A percentile compares a stretch with the other conserved stretches of the same genome.
phyloP scores from a whole-genome alignment of 2,113 vertebrate species.

The Poicephalus meyeri region DNA sequence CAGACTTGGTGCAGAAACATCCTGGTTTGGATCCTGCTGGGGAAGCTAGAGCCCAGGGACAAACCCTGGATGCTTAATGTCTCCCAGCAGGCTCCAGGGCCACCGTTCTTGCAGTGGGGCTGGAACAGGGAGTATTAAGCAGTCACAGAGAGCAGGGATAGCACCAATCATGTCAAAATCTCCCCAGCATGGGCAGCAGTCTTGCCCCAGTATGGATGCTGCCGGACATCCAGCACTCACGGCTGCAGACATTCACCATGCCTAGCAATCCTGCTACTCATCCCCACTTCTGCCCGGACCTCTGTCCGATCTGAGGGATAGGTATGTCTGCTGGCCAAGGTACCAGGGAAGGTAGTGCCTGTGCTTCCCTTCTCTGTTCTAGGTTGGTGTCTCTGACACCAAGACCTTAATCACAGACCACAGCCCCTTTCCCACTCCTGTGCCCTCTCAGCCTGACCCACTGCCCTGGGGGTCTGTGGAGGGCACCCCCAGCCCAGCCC shows the following conservation, averaged over 20 bases:
- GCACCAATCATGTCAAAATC: not conserved
- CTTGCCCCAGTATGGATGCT: not conserved
- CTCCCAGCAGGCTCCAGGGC: not conserved
- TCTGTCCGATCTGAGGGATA: not conserved
- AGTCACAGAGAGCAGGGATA: not conserved
- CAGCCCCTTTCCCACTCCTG: not conserved
- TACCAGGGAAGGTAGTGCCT: not conserved
- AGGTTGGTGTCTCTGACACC: not conserved
- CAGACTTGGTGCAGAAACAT: not conserved
- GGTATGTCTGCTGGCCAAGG: not conserved
- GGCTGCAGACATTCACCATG: fast-evolving
- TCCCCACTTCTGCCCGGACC: not conserved
- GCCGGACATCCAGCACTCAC: fast-evolving
- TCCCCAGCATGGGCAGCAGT: fast-evolving
- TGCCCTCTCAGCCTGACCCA: not conserved
- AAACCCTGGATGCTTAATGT: not conserved
- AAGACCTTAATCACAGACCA: not conserved
- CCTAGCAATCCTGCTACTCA: not conserved
- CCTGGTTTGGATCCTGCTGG: not conserved
- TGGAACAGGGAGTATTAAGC: not conserved
- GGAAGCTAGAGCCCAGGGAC: not conserved
- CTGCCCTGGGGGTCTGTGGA: not conserved
- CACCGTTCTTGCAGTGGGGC: not conserved
- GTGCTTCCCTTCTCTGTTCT: not conserved
- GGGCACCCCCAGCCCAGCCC: not conserved